phyloP scores from a whole-genome alignment of 2,888 invertebrate genomes.

The Brenthis ino region DNA sequence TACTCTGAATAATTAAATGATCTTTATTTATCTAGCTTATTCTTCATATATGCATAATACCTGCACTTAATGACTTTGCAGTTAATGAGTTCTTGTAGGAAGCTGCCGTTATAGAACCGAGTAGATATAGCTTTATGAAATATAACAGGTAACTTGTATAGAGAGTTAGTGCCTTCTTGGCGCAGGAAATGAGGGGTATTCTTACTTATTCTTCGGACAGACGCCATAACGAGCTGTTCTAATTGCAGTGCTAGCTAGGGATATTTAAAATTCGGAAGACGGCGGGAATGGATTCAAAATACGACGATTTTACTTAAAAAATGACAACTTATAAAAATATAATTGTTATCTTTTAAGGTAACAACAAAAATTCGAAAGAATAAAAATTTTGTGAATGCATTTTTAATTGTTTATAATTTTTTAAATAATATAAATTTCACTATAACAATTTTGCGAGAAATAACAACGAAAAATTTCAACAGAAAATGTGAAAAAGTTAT shows the following conservation, averaged over 20 bases:
- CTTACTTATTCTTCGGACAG: constrained; percentile 43
- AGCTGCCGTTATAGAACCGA: constrained; percentile 6
- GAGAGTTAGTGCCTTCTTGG: constrained; percentile 32
- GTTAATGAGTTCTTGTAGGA: constrained; percentile 19
- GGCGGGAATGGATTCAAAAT: constrained; percentile 15
- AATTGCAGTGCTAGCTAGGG: constrained; percentile 36
- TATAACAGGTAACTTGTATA: constrained; percentile 28
- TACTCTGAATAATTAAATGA: background rate
- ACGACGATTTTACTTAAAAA: too few relatives aligned
- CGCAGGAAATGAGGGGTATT: constrained; percentile 39
- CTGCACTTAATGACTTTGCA: constrained; percentile 15
- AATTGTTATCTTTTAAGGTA: too few relatives aligned
- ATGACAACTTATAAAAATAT: too few relatives aligned
- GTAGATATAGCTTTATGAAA: constrained; percentile 19
- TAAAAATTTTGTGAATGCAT: too few relatives aligned
- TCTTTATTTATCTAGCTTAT: background rate
- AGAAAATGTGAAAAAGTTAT: too few relatives aligned
- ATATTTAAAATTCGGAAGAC: constrained; percentile 29
- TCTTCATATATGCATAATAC: constrained; percentile 7
- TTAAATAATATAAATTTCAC: too few relatives aligned
- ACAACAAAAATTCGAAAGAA: too few relatives aligned
- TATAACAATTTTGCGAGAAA: too few relatives aligned
- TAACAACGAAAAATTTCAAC: too few relatives aligned
- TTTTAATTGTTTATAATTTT: too few relatives aligned
- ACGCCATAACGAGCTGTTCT: constrained; percentile 43